phyloP scores from a whole-genome alignment of 2,113 vertebrate species.

The Anseranas semipalmata region DNA sequence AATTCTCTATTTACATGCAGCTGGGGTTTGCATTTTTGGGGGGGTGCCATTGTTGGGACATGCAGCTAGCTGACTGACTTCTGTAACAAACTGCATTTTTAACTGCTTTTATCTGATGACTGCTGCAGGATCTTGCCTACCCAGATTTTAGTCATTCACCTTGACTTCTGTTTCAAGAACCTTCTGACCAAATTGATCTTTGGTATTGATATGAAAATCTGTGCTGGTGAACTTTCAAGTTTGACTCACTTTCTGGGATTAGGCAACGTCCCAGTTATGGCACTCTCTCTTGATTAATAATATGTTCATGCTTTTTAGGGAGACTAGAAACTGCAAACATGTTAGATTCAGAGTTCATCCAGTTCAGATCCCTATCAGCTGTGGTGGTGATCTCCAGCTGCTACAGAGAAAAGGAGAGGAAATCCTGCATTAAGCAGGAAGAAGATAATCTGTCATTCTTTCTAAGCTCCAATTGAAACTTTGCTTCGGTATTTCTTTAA shows the following conservation, averaged over 20 bases:
- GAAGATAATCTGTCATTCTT: neutral
- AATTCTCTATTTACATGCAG: neutral
- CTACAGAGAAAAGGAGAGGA: neutral
- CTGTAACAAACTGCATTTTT: neutral
- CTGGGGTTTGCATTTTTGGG: neutral
- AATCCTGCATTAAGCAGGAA: neutral
- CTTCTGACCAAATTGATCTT: constrained; percentile 36
- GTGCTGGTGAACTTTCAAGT: neutral
- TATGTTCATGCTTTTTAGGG: neutral
- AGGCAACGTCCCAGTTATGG: neutral
- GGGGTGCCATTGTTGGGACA: neutral
- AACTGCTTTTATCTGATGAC: constrained; percentile 40
- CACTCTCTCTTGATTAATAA: neutral
- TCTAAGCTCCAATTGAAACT: neutral
- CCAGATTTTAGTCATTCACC: constrained; percentile 40
- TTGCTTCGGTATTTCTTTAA: neutral
- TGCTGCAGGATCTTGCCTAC: constrained; percentile 43
- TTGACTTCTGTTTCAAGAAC: constrained; percentile 21
- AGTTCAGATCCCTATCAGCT: neutral
- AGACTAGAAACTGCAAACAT: neutral
- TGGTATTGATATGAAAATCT: neutral
- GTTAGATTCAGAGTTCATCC: neutral
- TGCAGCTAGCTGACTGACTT: constrained; percentile 19
- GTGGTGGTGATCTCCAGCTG: neutral
- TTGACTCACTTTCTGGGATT: constrained; percentile 53